Evolutionary conservation across 2,113 vertebrate genomes (phyloP).

Genomic region (Cyanoramphus novaezelandiae): DNA sequence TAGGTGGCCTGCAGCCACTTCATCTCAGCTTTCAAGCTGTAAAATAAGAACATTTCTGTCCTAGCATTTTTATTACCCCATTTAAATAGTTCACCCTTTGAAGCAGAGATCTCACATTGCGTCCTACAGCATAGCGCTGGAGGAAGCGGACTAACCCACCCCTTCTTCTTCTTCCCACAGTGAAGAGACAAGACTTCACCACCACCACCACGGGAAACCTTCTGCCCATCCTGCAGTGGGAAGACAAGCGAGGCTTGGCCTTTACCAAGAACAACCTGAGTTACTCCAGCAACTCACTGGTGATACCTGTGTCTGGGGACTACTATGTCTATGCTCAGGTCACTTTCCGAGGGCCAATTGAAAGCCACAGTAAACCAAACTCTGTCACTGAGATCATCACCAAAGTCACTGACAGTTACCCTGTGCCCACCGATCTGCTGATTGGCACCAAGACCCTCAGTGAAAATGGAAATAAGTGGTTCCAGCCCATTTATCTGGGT

Average conservation of each 20-base stretch:
- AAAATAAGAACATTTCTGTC: neutral
- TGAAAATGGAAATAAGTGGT: constrained; percentile 63
- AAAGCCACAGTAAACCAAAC: neutral
- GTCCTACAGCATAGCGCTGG: neutral
- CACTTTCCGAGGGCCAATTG: constrained; percentile 69
- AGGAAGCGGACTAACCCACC: neutral
- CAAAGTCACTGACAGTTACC: constrained; percentile 74
- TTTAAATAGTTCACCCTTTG: neutral
- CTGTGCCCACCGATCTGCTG: constrained; percentile 69
- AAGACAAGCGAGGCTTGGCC: constrained; percentile 74
- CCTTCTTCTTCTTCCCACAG: constrained; percentile 36
- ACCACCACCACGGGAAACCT: neutral
- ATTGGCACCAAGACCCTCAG: constrained; percentile 71
- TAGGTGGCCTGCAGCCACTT: neutral
- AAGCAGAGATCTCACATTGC: rapidly evolving
- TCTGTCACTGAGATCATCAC: constrained; percentile 69
- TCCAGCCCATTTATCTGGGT: constrained; percentile 74
- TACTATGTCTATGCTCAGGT: constrained; percentile 82
- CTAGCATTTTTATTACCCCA: neutral
- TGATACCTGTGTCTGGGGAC: constrained; percentile 73
- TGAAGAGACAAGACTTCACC: constrained; percentile 58
- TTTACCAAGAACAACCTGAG: constrained; percentile 77
- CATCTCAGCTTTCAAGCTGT: too few relatives aligned
- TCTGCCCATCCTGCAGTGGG: constrained; percentile 73
- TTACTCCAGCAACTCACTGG: constrained; percentile 73